Conservation (phyloP, 2,888 invertebrate genomes). For the Nysson spinosus region DNA sequence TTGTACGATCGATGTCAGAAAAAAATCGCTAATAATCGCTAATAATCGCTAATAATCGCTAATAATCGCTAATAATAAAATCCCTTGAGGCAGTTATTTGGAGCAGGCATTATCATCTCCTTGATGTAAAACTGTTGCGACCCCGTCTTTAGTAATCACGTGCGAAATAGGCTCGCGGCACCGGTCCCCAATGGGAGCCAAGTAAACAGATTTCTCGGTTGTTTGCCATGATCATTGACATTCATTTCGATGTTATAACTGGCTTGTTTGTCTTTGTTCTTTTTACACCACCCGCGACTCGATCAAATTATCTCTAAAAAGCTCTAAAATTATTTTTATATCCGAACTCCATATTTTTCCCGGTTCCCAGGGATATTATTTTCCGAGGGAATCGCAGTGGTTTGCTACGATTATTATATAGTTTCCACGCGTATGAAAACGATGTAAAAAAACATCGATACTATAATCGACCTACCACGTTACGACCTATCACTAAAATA, state of each 20-base stretch:
- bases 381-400: too few relatives aligned
- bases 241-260: constrained; percentile 6
- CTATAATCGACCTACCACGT: too few relatives aligned
- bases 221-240: constrained; percentile 1
- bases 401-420: too few relatives aligned
- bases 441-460: too few relatives aligned
- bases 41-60: neutral
- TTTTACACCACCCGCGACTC: too few relatives aligned
- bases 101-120: constrained; percentile 18
- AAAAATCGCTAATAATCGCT: neutral
- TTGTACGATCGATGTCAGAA: neutral
- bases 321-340: too few relatives aligned
- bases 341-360: too few relatives aligned
- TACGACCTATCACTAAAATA: too few relatives aligned
- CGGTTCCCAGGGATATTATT: too few relatives aligned
- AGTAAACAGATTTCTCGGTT: constrained; percentile 18
- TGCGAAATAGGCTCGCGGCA: constrained; percentile 16
- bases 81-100: constrained; percentile 4
- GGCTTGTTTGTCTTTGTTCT: constrained; percentile 3
- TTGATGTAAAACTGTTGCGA: constrained; percentile 38
- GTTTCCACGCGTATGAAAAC: too few relatives aligned
- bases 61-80: neutral
- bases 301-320: too few relatives aligned
- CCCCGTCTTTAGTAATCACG: constrained; percentile 23
- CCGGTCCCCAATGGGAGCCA: constrained; percentile 18